Conservation (phyloP, 2,888 invertebrate species). For the Priocnemis perturbator region DNA sequence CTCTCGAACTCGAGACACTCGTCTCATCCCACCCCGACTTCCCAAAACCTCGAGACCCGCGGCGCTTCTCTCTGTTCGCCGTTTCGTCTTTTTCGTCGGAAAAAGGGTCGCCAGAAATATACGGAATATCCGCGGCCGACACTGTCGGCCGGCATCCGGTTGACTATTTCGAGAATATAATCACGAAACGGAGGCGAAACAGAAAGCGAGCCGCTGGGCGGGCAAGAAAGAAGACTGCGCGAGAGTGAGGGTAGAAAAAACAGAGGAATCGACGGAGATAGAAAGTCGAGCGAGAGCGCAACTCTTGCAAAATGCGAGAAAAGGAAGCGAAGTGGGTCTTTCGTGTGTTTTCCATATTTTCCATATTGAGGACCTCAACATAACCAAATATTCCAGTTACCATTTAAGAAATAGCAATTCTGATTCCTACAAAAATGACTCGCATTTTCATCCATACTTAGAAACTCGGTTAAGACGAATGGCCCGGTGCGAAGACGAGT, state of each 20-base stretch:
- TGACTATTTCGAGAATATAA: slow-evolving; percentile 73
- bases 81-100: slow-evolving; percentile 38
- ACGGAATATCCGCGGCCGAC: slow-evolving; percentile 58
- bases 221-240: slow-evolving; percentile 26
- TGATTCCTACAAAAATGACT: no score
- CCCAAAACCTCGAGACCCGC: neutral
- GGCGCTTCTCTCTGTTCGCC: neutral
- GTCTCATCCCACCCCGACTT: neutral
- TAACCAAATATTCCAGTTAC: no score
- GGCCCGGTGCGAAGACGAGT: no score
- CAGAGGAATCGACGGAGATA: neutral
- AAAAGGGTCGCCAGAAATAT: slow-evolving; percentile 66
- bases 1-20: neutral
- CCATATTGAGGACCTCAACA: neutral
- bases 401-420: no score
- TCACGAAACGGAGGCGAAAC: slow-evolving; percentile 59
- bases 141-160: slow-evolving; percentile 68
- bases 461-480: no score
- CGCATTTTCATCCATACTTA: no score
- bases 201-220: slow-evolving; percentile 27
- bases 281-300: neutral
- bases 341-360: no score
- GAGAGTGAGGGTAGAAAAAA: slow-evolving; percentile 32
- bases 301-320: no score
- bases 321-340: no score